These are phyloP conservation scores for Cairina moschata DNA, from an alignment of 2,113 vertebrate species.

Conservation along the genomic window DNA sequence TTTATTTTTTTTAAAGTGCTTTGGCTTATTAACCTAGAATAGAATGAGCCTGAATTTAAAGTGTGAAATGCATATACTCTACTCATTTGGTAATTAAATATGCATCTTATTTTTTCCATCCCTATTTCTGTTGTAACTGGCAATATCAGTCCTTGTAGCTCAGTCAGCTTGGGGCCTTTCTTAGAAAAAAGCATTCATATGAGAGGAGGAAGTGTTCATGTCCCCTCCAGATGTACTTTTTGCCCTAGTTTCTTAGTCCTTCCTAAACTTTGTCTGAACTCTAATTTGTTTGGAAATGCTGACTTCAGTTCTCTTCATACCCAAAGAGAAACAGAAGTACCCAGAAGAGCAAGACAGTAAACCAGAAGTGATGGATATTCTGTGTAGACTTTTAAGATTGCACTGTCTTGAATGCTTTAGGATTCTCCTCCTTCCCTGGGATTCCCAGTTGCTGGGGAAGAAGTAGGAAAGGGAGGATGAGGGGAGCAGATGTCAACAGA, in stretches of 20 bases:
- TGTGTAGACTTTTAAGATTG: not conserved
- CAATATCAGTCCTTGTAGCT: not conserved
- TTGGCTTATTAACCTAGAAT: not conserved
- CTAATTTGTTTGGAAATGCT: not conserved
- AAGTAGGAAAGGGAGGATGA: not conserved
- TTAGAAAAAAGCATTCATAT: not conserved
- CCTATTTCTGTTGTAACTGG: not conserved
- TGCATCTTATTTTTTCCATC: not conserved
- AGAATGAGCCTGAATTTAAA: not conserved
- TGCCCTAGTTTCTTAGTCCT: not conserved
- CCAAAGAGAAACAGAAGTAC: not conserved
- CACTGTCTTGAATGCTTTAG: not conserved
- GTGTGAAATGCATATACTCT: not conserved
- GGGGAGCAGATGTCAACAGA: not conserved
- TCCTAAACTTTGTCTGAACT: not conserved
- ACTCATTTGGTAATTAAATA: not conserved
- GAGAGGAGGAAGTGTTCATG: not conserved
- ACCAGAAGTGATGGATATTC: not conserved
- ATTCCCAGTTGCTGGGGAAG: not conserved
- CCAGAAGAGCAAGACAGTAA: not conserved
- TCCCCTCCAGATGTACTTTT: not conserved
- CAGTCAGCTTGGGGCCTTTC: not conserved
- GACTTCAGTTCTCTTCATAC: not conserved
- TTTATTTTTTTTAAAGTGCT: not conserved
- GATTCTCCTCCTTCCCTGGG: not conserved